phyloP scores from a whole-genome alignment of 2,113 vertebrate species.

The Marcusenius ussheri region DNA sequence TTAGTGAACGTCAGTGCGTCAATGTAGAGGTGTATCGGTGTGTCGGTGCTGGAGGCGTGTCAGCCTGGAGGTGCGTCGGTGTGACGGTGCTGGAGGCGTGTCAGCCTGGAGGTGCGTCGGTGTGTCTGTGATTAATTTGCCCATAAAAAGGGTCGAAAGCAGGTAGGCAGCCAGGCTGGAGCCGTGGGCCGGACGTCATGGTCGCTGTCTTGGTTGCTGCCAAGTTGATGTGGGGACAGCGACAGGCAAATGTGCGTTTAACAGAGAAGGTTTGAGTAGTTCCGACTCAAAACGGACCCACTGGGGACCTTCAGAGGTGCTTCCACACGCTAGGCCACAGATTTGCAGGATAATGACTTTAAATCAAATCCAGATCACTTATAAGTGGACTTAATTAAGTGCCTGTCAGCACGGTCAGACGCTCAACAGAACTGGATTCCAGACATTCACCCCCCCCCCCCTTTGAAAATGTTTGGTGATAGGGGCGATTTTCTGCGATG shows the following conservation, averaged over 20 bases:
- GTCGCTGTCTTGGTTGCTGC: neutral
- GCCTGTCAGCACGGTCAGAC: constrained; percentile 13
- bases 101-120: too few species aligned
- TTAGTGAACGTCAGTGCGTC: too few species aligned
- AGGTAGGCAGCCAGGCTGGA: neutral
- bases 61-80: too few species aligned
- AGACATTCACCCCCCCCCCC: neutral
- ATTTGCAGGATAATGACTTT: neutral
- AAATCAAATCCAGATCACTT: constrained; percentile 18
- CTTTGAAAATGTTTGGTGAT: neutral
- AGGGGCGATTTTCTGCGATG: neutral
- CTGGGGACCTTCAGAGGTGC: neutral
- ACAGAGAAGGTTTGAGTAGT: neutral
- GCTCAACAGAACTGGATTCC: neutral
- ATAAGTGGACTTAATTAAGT: constrained; percentile 18
- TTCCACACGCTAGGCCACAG: neutral
- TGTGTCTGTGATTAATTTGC: neutral
- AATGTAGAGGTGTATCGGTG: neutral
- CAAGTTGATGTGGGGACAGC: neutral
- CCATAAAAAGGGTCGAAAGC: neutral
- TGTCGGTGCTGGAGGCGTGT: neutral
- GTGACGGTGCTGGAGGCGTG: too few species aligned
- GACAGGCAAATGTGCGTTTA: neutral
- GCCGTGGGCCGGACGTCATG: neutral
- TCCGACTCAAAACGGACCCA: neutral